Conservation (phyloP, 2,888 invertebrate species). For the Tricholauxania praeusta region DNA sequence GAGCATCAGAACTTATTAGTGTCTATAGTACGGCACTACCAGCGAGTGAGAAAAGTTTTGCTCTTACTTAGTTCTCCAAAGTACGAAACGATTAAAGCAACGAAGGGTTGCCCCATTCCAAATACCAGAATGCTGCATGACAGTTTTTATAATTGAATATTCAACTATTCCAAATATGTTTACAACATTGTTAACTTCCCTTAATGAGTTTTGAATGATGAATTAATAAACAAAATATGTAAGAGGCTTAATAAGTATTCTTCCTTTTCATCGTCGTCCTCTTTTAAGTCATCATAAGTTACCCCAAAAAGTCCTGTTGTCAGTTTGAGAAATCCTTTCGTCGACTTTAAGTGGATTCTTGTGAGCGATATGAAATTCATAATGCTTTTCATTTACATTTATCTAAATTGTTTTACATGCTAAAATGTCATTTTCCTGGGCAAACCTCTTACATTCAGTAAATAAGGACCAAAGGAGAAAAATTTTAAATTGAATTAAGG, state of each 20-base stretch:
- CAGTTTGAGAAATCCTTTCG: slow-evolving; percentile 11
- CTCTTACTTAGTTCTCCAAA: slow-evolving; percentile 15
- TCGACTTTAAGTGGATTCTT: slow-evolving; percentile 1
- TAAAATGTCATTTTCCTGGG: not conserved
- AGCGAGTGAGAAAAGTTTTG: slow-evolving; percentile 22
- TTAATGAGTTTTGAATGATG: slow-evolving; percentile 31
- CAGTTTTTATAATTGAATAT: slow-evolving; percentile 34
- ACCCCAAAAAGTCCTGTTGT: not conserved
- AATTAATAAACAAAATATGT: slow-evolving; percentile 25
- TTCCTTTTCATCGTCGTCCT: not conserved
- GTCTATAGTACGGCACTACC: not conserved
- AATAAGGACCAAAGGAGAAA: not conserved
- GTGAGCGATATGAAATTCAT: slow-evolving; percentile 10
- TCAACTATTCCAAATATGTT: slow-evolving; percentile 25
- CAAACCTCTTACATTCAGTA: not conserved
- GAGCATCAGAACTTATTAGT: slow-evolving; percentile 23
- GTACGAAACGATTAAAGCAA: slow-evolving; percentile 22
- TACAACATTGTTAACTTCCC: slow-evolving; percentile 30
- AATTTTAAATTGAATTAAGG: no score
- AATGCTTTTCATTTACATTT: slow-evolving; percentile 13
- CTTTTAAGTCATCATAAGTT: no score
- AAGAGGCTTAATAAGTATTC: slow-evolving; percentile 25
- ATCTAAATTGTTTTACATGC: slow-evolving; percentile 16
- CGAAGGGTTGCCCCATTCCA: not conserved
- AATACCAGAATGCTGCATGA: slow-evolving; percentile 16